Evolutionary conservation across 2,113 vertebrate species (phyloP), one percentile per base, ranked within the genome.

Genomic region (Hemibagrus wyckioides): DNA sequence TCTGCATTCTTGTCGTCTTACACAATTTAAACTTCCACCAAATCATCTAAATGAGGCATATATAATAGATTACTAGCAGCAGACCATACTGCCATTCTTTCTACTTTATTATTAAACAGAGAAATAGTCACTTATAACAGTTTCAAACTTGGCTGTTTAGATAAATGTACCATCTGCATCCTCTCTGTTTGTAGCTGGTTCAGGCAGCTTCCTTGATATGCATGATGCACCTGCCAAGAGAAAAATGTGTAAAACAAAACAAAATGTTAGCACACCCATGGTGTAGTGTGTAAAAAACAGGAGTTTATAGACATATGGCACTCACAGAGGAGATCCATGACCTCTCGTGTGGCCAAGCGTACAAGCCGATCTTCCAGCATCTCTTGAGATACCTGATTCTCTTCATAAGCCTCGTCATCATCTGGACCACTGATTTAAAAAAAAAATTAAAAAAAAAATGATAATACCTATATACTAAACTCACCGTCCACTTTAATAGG

Each of bases 251-350:
- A 28, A 48, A n/a, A 48, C 8, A 28, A 28, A 48, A 48, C 4
- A 6, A 28, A 44, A 2, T 6, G 14, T 36, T 10, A 15, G 30
- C 56, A 36, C n/a, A 61, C n/a, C 19, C 44, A 25, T 59, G 44
- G 36, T 80, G 17, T 80, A 23, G 1, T 36, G 23, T 39, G 80
- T 0, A 59, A 28, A 17, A 25, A 9, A 15, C 1, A 33, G 33
- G 19, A 0, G 71, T 25, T 23, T 2, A 19, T 33, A 11, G 14
- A 83, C 69, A 36, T 6, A 28, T 39, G 41, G 3, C 83, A 96
- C 97, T 96, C 95, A 99, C 98, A 93, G 91, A 98, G 96, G 0
- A 99, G 95, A 92, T 99, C 98, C 95, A 99, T 95, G 88, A 98
- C 95, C 94, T 99, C 98, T 84, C 97, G 96, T 41, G 97, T 99